A percentile compares a stretch with the other conserved stretches of the same genome.
Conservation (phyloP, 1,140 invertebrate species). For the Brachionus plicatilis region DNA sequence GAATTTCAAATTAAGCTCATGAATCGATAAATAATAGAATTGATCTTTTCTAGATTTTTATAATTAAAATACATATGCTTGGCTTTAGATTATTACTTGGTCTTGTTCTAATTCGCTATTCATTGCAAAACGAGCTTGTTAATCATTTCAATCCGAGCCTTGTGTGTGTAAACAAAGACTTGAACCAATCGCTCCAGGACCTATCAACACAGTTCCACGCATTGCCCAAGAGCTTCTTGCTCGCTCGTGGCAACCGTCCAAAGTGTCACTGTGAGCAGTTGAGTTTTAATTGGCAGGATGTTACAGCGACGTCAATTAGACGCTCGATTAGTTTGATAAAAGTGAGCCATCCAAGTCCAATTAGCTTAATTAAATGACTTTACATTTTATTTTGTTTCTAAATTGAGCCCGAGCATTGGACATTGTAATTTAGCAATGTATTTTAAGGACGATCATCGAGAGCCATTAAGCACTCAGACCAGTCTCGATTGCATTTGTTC, state of each 20-base stretch:
- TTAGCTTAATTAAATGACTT: background rate
- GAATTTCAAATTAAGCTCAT: conserved; percentile 12
- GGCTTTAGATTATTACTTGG: background rate
- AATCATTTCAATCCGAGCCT: background rate
- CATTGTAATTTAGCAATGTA: background rate
- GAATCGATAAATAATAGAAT: conserved; percentile 21
- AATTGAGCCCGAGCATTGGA: background rate
- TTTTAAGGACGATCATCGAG: background rate
- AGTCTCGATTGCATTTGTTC: background rate
- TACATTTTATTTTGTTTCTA: background rate
- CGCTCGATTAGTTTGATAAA: background rate
- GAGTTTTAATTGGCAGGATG: background rate
- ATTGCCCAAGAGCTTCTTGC: background rate
- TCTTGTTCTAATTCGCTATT: background rate
- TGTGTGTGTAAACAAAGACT: too few relatives aligned
- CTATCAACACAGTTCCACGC: background rate
- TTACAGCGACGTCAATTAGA: background rate
- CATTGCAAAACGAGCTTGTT: background rate
- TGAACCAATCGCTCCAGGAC: background rate
- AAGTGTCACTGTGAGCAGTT: background rate
- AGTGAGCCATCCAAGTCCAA: background rate
- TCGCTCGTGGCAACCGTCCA: background rate
- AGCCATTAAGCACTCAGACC: background rate
- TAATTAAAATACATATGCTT: background rate
- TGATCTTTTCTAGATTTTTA: background rate